Evolutionary conservation across 1,140 invertebrate genomes (phyloP).

Genomic region (Paraescarpia echinospica): DNA sequence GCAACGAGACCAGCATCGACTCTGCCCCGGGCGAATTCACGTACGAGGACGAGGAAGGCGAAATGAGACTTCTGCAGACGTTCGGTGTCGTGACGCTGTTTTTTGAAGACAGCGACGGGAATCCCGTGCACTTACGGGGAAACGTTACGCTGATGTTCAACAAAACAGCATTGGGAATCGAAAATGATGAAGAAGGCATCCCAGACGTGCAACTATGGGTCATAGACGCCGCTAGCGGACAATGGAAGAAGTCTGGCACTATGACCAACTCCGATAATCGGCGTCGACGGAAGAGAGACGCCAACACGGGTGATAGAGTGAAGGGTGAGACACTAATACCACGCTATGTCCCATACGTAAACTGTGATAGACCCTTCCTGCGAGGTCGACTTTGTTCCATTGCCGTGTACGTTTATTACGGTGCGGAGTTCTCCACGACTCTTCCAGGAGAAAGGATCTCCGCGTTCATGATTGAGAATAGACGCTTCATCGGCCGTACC

Average conservation of each 20-base stretch:
- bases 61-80: not conserved
- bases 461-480: not conserved
- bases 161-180: not conserved
- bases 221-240: not conserved
- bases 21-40: not conserved
- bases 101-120: not conserved
- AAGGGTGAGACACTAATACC: not conserved
- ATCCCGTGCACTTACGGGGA: not conserved
- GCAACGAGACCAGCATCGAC: not conserved
- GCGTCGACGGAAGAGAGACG: not conserved
- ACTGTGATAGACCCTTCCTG: not conserved
- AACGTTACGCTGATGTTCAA: not conserved
- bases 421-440: not conserved
- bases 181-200: not conserved
- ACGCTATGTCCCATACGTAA: not conserved
- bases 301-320: not conserved
- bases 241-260: not conserved
- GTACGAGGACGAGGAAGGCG: not conserved
- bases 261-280: not conserved
- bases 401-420: not conserved
- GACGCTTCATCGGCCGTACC: not conserved
- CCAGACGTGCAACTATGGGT: not conserved
- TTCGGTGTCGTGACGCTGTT: not conserved
- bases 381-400: not conserved
- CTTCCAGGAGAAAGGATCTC: not conserved